A percentile compares a stretch with the other conserved stretches of the same genome.
These are phyloP conservation scores for Hermodice carunculata DNA, from an alignment of 2,888 invertebrate genomes.

Conservation along the genomic window DNA sequence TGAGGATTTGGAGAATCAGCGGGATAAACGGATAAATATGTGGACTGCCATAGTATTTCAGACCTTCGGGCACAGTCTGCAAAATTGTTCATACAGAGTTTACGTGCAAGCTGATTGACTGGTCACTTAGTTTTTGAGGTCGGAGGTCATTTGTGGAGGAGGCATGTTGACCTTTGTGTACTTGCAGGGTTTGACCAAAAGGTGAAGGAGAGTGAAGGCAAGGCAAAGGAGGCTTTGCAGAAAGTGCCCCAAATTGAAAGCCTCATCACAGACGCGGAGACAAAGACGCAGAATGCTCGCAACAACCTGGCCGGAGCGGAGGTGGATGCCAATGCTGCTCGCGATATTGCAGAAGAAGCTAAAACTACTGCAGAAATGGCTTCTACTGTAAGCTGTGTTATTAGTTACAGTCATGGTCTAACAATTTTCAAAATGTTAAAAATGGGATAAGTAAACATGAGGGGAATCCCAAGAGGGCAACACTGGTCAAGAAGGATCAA, in stretches of 20 bases:
- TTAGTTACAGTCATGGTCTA: not conserved
- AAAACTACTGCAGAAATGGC: slow-evolving; percentile 85
- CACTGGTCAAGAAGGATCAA: not conserved
- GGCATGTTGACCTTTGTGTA: no score
- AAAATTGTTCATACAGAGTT: not conserved
- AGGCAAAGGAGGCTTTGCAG: slow-evolving; percentile 83
- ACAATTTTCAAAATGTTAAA: not conserved
- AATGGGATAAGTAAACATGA: not conserved
- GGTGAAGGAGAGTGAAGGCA: slow-evolving; percentile 86
- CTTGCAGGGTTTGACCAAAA: slow-evolving; percentile 83
- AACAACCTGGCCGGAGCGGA: slow-evolving; percentile 83
- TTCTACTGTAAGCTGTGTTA: slow-evolving; percentile 74
- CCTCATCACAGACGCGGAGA: slow-evolving; percentile 79
- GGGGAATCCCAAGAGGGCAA: not conserved
- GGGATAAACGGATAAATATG: no score
- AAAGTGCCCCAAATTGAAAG: slow-evolving; percentile 82
- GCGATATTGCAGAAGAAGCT: slow-evolving; percentile 82
- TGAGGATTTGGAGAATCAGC: no score
- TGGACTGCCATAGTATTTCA: not conserved
- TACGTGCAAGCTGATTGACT: no score
- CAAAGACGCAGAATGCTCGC: slow-evolving; percentile 80
- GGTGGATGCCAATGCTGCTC: slow-evolving; percentile 81
- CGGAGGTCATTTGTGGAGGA: not conserved
- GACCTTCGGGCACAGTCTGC: not conserved
- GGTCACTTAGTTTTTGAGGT: no score